Conservation (phyloP, 2,113 vertebrate genomes). For the human (Homo sapiens) region GRCh38 chr20:21355501-21356000, state of each 20-base stretch:
- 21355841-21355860: not conserved
- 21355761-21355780: not conserved
- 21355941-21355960: slow-evolving; percentile 38
- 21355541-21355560: not conserved
- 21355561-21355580: not conserved
- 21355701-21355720: not conserved
- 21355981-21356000: not conserved
- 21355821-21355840: not conserved
- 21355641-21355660: not conserved
- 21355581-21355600: not conserved
- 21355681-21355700: not conserved
- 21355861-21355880: not conserved
- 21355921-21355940: not conserved
- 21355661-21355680: not conserved
- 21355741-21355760: not conserved
- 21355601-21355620: not conserved
- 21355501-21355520: slow-evolving; percentile 29
- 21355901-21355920: not conserved
- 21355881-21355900: not conserved
- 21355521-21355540: not conserved
- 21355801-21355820: not conserved
- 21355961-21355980: not conserved
- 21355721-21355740: not conserved
- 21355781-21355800: not conserved
- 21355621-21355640: not conserved